Evolutionary conservation across 2,113 vertebrate species (phyloP).

Genomic region (Sylvia atricapilla): DNA sequence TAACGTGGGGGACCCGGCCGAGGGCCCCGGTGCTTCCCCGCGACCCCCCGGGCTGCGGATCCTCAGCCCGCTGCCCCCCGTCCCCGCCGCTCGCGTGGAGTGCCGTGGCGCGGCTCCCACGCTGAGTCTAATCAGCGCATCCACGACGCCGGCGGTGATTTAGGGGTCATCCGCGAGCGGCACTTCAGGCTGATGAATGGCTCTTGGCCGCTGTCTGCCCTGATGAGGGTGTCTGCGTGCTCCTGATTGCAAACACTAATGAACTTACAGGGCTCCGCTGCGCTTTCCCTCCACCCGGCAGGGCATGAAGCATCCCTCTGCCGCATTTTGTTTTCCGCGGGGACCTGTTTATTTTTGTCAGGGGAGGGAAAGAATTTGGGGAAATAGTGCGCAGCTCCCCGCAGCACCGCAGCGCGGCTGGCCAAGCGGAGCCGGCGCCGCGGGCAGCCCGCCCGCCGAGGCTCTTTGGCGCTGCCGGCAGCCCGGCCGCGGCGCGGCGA

Average conservation of each 20-base stretch:
- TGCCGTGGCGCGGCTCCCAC: slow-evolving; percentile 58
- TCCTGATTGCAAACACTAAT: slow-evolving; percentile 75
- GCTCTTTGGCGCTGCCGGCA: not conserved
- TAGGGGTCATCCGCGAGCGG: slow-evolving; percentile 77
- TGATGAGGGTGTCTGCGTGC: slow-evolving; percentile 69
- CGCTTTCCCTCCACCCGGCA: slow-evolving; percentile 37
- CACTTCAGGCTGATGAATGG: slow-evolving; percentile 76
- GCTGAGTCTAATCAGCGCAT: slow-evolving; percentile 79
- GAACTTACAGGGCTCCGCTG: slow-evolving; percentile 66
- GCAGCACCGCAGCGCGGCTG: not conserved
- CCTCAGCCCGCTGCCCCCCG: not conserved
- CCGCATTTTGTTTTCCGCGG: not conserved
- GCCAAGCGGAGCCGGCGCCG: not conserved
- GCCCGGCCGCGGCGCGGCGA: not conserved
- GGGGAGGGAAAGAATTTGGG: not conserved
- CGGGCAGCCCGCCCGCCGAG: not conserved
- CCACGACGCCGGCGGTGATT: slow-evolving; percentile 63
- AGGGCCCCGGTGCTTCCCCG: not conserved
- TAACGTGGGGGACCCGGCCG: not conserved
- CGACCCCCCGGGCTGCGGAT: not conserved
- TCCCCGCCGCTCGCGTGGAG: slow-evolving; percentile 43
- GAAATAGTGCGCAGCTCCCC: not conserved
- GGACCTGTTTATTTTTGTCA: not conserved
- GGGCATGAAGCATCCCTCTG: not conserved
- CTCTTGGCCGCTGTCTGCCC: slow-evolving; percentile 70